A percentile compares a stretch with the other conserved stretches of the same genome.
Conservation (phyloP, 1,140 invertebrate genomes). For the Aethina tumida region DNA sequence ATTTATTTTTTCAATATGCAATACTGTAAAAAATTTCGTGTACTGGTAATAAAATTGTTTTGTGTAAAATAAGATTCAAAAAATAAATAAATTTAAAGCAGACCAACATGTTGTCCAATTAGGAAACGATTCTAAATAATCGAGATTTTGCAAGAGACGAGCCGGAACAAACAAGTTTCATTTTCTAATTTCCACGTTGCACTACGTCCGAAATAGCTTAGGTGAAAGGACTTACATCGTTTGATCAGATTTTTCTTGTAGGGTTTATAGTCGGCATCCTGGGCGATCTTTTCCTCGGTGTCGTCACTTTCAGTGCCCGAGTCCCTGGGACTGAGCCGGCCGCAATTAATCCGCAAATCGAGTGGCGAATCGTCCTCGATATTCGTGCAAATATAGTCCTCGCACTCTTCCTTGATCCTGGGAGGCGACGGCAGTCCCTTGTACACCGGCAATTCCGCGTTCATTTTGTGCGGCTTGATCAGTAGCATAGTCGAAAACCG, state of each 20-base stretch:
- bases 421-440: constrained; percentile 3
- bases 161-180: no score
- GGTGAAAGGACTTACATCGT: constrained; percentile 85
- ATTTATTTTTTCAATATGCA: no score
- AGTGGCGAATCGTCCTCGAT: constrained; percentile 42
- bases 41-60: no score
- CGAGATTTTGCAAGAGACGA: no score
- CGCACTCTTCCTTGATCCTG: constrained; percentile 29
- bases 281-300: constrained; percentile 25
- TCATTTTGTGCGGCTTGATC: constrained; percentile 21
- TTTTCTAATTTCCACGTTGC: no score
- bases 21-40: no score
- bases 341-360: constrained; percentile 46
- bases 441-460: constrained; percentile 13
- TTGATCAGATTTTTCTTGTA: constrained; percentile 84
- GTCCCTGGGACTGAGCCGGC: constrained; percentile 30
- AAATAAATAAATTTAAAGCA: no score
- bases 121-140: no score
- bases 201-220: no score
- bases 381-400: constrained; percentile 38
- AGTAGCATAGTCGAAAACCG: constrained; percentile 18
- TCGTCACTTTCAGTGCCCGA: constrained; percentile 31
- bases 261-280: constrained; percentile 52
- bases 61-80: no score
- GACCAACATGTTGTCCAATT: no score